These are phyloP conservation scores for Ceratosolen solmsi DNA, from an alignment of 1,140 invertebrate species.

Conservation along the genomic window DNA sequence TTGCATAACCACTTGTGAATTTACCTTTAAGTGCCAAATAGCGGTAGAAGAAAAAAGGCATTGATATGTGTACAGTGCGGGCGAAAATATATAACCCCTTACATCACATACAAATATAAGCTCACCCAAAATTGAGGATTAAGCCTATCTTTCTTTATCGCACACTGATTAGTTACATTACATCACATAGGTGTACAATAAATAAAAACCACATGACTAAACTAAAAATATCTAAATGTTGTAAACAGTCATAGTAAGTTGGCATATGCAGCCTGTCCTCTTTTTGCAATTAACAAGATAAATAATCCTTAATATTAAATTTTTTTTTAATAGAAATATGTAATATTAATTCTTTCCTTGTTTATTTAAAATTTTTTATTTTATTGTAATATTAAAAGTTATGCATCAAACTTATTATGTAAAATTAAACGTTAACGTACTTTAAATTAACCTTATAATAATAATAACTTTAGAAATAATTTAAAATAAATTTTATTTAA, in stretches of 20 bases:
- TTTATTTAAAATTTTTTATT: no score
- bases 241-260: constrained; percentile 14
- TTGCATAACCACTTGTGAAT: neutral
- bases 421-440: no score
- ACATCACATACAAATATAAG: neutral
- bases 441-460: no score
- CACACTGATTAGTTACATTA: constrained; percentile 5
- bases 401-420: no score
- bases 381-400: no score
- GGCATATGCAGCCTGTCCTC: neutral
- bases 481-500: no score
- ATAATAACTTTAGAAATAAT: no score
- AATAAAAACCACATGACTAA: constrained; percentile 67
- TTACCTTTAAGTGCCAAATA: neutral
- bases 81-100: neutral
- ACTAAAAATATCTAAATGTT: constrained; percentile 58
- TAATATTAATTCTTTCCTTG: no score
- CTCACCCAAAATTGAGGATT: constrained; percentile 23
- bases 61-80: neutral
- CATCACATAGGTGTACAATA: constrained; percentile 64
- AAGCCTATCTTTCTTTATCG: neutral
- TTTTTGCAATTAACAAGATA: no score
- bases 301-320: no score
- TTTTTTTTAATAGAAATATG: no score
- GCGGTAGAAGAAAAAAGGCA: neutral